Percentiles rank a stretch among this genome's conserved stretches.
Evolutionary conservation across 2,113 vertebrate species (phyloP).

Genomic region (Hemiprocne comata): DNA sequence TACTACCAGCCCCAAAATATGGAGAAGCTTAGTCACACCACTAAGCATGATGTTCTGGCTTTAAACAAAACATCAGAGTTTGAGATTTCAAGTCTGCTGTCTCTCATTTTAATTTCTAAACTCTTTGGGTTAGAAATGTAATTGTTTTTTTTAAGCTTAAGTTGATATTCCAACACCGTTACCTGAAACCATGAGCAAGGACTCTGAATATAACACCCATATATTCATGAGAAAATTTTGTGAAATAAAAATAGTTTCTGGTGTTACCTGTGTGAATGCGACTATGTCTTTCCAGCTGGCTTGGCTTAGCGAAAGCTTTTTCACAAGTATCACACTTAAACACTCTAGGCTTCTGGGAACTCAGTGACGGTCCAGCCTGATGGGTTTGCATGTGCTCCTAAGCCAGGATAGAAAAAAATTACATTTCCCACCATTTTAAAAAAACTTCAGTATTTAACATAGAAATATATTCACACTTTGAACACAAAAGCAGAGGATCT

Average conservation of each 20-base stretch:
- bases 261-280: slow-evolving; percentile 93
- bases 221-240: neutral
- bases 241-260: neutral
- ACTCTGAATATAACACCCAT: neutral
- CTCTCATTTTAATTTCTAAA: neutral
- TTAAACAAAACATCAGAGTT: neutral
- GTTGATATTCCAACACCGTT: neutral
- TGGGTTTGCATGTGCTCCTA: slow-evolving; percentile 96
- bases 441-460: neutral
- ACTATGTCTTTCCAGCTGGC: slow-evolving; percentile 95
- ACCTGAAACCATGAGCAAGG: neutral
- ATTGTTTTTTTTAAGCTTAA: neutral
- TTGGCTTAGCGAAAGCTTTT: slow-evolving; percentile 96
- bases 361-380: slow-evolving; percentile 89
- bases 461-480: neutral
- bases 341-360: slow-evolving; percentile 91
- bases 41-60: neutral
- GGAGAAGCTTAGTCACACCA: neutral
- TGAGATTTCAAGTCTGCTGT: neutral
- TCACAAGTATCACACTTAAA: slow-evolving; percentile 91
- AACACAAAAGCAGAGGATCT: neutral
- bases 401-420: neutral
- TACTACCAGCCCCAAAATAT: neutral
- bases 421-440: neutral
- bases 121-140: neutral